These are phyloP conservation scores for Dromius quadrimaculatus DNA, from an alignment of 2,888 invertebrate genomes.

Conservation along the genomic window DNA sequence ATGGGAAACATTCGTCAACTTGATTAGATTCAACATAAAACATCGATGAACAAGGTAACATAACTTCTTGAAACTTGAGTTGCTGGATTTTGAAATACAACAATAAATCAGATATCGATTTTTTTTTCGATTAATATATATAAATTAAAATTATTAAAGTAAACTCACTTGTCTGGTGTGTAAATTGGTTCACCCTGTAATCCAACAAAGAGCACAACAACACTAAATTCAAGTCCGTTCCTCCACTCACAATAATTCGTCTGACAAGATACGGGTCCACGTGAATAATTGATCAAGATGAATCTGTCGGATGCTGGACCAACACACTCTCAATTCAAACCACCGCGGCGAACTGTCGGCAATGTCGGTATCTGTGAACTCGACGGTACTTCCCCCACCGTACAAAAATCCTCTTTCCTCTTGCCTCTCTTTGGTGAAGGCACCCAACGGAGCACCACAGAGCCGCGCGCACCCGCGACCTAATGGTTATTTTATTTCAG, in stretches of 20 bases:
- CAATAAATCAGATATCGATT: too few relatives aligned
- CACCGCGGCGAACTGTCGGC: constrained; percentile 46
- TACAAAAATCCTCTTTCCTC: too few relatives aligned
- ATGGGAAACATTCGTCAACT: too few relatives aligned
- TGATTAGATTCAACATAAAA: too few relatives aligned
- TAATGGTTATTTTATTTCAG: constrained; percentile 52
- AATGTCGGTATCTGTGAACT: constrained; percentile 14
- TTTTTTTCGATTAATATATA: too few relatives aligned
- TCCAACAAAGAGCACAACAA: too few relatives aligned
- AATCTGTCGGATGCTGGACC: constrained; percentile 10
- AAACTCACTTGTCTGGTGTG: too few relatives aligned
- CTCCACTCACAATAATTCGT: constrained; percentile 12
- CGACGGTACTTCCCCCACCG: constrained; percentile 37
- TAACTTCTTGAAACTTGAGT: too few relatives aligned
- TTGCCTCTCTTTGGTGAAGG: neutral
- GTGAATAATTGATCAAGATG: constrained; percentile 27
- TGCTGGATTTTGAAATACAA: too few relatives aligned
- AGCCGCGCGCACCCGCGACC: constrained; percentile 16
- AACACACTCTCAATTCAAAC: neutral
- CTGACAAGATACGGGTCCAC: constrained; percentile 21
- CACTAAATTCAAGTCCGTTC: constrained; percentile 16
- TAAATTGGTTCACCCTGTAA: too few relatives aligned
- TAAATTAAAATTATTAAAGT: too few relatives aligned
- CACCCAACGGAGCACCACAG: constrained; percentile 1
- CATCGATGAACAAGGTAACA: too few relatives aligned